Evolutionary conservation across 2,888 invertebrate species (phyloP), one percentile per base, ranked within the genome.

Genomic region (Hydraecia micacea): DNA sequence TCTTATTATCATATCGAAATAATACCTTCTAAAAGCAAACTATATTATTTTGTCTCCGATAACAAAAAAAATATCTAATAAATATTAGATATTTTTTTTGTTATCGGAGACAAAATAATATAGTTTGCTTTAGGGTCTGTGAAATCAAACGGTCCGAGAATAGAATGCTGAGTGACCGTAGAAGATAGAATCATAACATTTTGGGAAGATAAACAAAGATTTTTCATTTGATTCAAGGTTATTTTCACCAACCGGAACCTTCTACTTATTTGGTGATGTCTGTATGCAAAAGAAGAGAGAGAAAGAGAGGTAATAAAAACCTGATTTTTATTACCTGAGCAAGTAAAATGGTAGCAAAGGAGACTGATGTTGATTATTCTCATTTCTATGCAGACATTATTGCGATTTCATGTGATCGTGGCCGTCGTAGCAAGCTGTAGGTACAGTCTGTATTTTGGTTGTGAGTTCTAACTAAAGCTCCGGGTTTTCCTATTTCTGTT

Each of bases 321-420:
- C 49, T 58, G 60, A 49, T 75, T 68, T 66, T 68, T 28, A 70
- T 46, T 80, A 60, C 85, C 80, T 68, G 80, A 74, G 49, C 39
- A 70, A 73, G 60, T 67, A 66, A 84, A 79, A 75, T 60, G 58
- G 52, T 55, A 68, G 71, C 68, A 63, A 65, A 60, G n/a, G 52
- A 58, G 90, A 90, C 81, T 86, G 88, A 90, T 90, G 90, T 79
- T 90, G 90, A 89, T 91, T 87, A 79, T 87, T 81, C 88, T 84
- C 88, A 86, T 90, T 88, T 80, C 76, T 84, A 87, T 87, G 84
- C 88, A 84, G 79, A 86, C 79, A 80, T 80, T 87, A 84, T 84
- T 77, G 77, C 77, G 79, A 85, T 85, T 79, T 72, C 67, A 85
- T 76, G 73, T 73, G 39, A 70, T 67, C 67, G 68, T 62, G 55